A percentile compares a stretch with the other conserved stretches of the same genome.
These are phyloP conservation scores for Drosophila atripex DNA, from an alignment of 2,888 invertebrate species.

Conservation along the genomic window DNA sequence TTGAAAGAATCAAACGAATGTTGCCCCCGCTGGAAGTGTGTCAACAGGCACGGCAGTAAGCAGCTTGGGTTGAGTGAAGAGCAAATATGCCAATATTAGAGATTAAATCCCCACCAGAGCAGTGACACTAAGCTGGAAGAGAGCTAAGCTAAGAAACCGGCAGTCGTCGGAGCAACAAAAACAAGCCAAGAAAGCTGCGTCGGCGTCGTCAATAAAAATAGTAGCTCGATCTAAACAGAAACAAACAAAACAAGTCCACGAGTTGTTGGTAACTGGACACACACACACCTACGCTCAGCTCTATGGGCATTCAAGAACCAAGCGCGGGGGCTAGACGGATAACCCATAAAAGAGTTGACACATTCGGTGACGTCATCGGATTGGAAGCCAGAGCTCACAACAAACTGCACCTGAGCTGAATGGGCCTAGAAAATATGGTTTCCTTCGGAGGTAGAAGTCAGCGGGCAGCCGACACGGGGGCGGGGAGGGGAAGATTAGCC, in stretches of 20 bases:
- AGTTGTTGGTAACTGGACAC: conserved; percentile 44
- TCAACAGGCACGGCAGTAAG: conserved; percentile 38
- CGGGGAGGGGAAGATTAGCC: conserved; percentile 29
- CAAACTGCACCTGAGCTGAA: conserved; percentile 35
- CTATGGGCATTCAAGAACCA: neutral
- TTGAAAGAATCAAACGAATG: conserved; percentile 14
- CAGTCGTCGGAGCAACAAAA: neutral
- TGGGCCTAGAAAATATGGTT: conserved; percentile 28
- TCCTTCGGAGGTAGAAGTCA: conserved; percentile 6
- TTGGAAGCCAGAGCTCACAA: conserved; percentile 23
- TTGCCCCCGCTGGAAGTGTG: conserved; percentile 35
- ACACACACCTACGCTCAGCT: conserved; percentile 18
- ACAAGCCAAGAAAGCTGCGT: conserved; percentile 32
- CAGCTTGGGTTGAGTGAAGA: conserved; percentile 15
- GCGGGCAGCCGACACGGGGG: conserved; percentile 3
- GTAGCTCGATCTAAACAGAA: conserved; percentile 49
- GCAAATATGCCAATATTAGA: conserved; percentile 40
- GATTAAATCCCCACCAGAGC: conserved; percentile 16
- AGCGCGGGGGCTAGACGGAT: conserved; percentile 68
- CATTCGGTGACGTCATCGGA: conserved; percentile 66
- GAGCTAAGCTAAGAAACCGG: conserved; percentile 29
- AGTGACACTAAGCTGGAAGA: conserved; percentile 1
- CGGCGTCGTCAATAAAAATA: conserved; percentile 56
- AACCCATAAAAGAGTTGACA: conserved; percentile 55
- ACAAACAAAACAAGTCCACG: conserved; percentile 54